Evolutionary conservation across 2,113 vertebrate genomes (phyloP).

Genomic region (Mobula hypostoma): DNA sequence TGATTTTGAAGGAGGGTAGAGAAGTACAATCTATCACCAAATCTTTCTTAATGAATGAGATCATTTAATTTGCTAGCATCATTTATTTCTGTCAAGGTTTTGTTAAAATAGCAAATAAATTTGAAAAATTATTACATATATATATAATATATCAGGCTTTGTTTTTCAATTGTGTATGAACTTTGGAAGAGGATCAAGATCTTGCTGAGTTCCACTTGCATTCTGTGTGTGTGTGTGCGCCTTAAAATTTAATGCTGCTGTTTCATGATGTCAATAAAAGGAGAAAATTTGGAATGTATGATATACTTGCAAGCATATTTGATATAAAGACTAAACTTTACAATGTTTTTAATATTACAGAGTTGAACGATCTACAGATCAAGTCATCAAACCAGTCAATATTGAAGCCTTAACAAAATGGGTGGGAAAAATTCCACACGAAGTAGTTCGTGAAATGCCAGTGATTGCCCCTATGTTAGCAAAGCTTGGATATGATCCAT

Average conservation of each 20-base stretch:
- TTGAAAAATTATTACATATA: background rate
- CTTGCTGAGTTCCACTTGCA: too few species aligned
- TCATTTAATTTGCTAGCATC: background rate
- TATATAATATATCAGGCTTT: too few species aligned
- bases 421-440: slow-evolving; percentile 89
- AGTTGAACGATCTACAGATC: slow-evolving; percentile 92
- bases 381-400: slow-evolving; percentile 94
- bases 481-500: slow-evolving; percentile 84
- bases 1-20: background rate
- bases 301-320: background rate
- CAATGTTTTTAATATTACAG: slow-evolving; percentile 51
- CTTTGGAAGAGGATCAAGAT: background rate
- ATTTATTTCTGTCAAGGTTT: background rate
- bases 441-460: slow-evolving; percentile 87
- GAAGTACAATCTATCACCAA: background rate
- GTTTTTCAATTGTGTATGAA: background rate
- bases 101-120: background rate
- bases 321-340: background rate
- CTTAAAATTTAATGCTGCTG: background rate
- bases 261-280: background rate
- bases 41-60: background rate
- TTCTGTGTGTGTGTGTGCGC: too few species aligned
- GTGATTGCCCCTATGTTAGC: slow-evolving; percentile 89
- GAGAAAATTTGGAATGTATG: background rate
- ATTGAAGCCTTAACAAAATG: slow-evolving; percentile 91